Base-by-base conservation (phyloP, 2,888 invertebrate genomes). In the Ectemnius continuus region DNA sequence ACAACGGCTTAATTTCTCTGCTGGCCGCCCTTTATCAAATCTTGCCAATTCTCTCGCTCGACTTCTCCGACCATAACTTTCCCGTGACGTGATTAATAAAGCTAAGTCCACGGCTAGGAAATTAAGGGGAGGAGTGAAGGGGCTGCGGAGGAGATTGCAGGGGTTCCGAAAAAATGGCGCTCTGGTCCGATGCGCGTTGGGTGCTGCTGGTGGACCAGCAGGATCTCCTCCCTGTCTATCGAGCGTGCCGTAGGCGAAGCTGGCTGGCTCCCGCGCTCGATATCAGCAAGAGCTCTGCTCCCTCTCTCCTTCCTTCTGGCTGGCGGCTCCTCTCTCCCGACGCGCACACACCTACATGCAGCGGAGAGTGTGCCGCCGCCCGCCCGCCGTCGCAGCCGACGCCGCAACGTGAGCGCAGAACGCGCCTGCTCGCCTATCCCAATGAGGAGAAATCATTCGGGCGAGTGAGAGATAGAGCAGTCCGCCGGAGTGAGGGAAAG, bases 341-440 rank as follows among this genome's bases (percentile, higher is more conserved):
- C 36, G 36, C 11, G n/a, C n/a, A 28, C 3, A 36, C 36, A 36
- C 36, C 36, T 36, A 36, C 36, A 11, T 36, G 36, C 36, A 6
- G 8, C 36, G 36, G 36, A 36, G 36, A 36, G 36, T 36, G 36
- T 36, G 36, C 11, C 36, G 36, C 5, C 8, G 28, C 28, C 28
- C 2, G 2, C 20, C 20, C 28, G 8, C 36, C 36, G 36, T 36
- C 36, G 36, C 36, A 6, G 36, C 1, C 36, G 36, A 6, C 36
- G 36, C 36, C 36, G 36, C 36, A 36, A 36, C 36, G 36, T 36
- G 36, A 36, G 36, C 36, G 36, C 36, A 36, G 36, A 36, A 36
- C 52, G 52, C 52, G 14, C 52, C n/a, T 16, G 67, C 63, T 70
- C 75, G 84, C 72, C 81, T 85, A 80, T 79, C 77, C 78, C 78